Conservation (phyloP, 2,113 vertebrate genomes). For the Nycticorax nycticorax region DNA sequence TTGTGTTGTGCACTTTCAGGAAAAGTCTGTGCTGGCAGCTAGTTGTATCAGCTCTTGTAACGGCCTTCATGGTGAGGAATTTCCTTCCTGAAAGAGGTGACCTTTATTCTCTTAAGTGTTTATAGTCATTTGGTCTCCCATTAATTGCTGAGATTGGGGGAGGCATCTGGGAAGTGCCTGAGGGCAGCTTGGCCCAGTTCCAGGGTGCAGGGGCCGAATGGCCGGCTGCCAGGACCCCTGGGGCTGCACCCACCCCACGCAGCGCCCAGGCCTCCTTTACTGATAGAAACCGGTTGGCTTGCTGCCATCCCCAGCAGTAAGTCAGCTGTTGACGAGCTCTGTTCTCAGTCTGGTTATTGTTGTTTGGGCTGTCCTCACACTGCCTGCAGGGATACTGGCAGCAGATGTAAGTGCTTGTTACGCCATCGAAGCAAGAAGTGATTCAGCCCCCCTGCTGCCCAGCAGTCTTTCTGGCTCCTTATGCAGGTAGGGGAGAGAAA, state of each 20-base stretch:
- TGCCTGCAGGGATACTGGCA: not conserved
- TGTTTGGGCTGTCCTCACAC: not conserved
- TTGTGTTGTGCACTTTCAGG: not conserved
- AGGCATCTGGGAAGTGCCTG: not conserved
- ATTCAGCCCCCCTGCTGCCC: not conserved
- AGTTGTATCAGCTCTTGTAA: not conserved
- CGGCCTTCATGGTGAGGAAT: not conserved
- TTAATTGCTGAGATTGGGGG: not conserved
- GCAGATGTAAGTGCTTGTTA: not conserved
- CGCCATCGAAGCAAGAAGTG: not conserved
- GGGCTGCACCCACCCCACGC: not conserved
- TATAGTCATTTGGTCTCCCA: fast-evolving
- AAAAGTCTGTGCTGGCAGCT: not conserved
- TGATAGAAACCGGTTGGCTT: not conserved
- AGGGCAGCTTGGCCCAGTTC: not conserved
- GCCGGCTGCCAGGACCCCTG: not conserved
- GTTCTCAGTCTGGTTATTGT: not conserved
- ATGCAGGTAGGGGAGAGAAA: not conserved
- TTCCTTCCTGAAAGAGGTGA: not conserved
- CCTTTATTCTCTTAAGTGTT: not conserved
- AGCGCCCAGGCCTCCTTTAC: not conserved
- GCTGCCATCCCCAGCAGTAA: not conserved
- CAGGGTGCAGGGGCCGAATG: not conserved
- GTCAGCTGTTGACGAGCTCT: not conserved
- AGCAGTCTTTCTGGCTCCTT: not conserved